Base-by-base conservation (phyloP, 2,888 invertebrate genomes). In the Halictus quadricinctus region DNA sequence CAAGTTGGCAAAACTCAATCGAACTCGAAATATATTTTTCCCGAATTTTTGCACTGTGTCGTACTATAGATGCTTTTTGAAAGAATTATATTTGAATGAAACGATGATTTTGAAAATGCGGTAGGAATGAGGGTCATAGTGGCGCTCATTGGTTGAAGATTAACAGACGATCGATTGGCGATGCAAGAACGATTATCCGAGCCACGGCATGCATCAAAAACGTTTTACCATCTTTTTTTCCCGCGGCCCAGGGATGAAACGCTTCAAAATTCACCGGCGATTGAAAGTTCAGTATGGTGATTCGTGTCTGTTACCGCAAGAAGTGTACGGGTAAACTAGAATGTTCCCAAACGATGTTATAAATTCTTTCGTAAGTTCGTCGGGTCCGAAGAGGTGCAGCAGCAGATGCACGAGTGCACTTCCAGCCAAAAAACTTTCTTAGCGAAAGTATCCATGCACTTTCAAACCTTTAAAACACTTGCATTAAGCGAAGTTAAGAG, bases 361-460 rank as follows among this genome's bases (percentile, higher is more conserved):
- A 64, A 64, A 64, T 64, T 64, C 64, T 64, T 64, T 15, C 64
- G 64, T 15, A 64, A 64, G 64, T 64, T 64, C 29, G 15, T 64
- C 64, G 2, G 64, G 64, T 64, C 29, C 29, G 73, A 36, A 50
- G 43, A 21, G 60, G 58, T 13, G 58, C 58, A 73, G 48, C n/a
- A 36, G 69, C 48, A 64, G 64, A 64, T 64, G 64, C 64, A 64
- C 64, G 64, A 64, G 29, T 64, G 64, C 64, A 64, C 64, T 64
- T 64, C 25, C 64, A 29, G 15, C 25, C 64, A 64, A 64, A 64
- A 64, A 64, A 64, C 29, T 64, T 64, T 64, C 64, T 64, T 64
- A 29, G 64, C 29, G 15, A 29, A 64, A 64, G 64, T 64, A 64
- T 64, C 64, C 25, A 29, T 64, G 13, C 29, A 64, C 64, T 64